A percentile compares a stretch with the other conserved stretches of the same genome.
These are phyloP conservation scores for Troglohyphantes excavatus DNA, from an alignment of 2,888 invertebrate species.

Conservation along the genomic window DNA sequence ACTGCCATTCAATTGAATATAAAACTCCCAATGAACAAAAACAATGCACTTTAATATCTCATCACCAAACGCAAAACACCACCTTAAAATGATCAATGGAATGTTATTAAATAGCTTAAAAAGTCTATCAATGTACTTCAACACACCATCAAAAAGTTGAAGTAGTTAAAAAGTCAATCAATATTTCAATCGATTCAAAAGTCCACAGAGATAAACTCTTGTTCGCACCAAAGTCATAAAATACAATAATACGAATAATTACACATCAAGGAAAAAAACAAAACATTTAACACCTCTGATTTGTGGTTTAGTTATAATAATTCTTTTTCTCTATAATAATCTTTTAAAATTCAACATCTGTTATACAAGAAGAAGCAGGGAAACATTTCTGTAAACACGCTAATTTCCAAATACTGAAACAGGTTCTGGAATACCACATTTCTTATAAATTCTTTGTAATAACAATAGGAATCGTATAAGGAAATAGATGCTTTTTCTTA, in stretches of 20 bases:
- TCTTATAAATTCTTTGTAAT: slow-evolving; percentile 45
- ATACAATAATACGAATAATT: neutral
- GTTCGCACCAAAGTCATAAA: neutral
- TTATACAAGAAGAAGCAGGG: slow-evolving; percentile 1
- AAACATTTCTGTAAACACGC: neutral
- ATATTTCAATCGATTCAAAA: neutral
- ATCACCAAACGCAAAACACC: neutral
- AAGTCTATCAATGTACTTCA: neutral
- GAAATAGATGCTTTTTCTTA: slow-evolving; percentile 49
- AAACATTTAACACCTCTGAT: too few species aligned
- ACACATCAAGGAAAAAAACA: neutral
- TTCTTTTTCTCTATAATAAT: neutral
- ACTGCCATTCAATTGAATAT: neutral
- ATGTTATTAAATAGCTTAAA: neutral
- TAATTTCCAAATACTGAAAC: neutral
- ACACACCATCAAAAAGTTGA: too few species aligned
- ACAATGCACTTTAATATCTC: neutral
- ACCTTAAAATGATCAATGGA: neutral
- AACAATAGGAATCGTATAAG: slow-evolving; percentile 59
- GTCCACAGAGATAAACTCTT: neutral
- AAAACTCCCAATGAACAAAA: neutral
- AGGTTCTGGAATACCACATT: slow-evolving; percentile 19
- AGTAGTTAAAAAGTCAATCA: neutral
- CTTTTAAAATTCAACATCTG: neutral
- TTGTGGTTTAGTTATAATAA: too few species aligned